A percentile compares a stretch with the other conserved stretches of the same genome.
Conservation (phyloP, 2,888 invertebrate genomes). For the Tinea trinotella region DNA sequence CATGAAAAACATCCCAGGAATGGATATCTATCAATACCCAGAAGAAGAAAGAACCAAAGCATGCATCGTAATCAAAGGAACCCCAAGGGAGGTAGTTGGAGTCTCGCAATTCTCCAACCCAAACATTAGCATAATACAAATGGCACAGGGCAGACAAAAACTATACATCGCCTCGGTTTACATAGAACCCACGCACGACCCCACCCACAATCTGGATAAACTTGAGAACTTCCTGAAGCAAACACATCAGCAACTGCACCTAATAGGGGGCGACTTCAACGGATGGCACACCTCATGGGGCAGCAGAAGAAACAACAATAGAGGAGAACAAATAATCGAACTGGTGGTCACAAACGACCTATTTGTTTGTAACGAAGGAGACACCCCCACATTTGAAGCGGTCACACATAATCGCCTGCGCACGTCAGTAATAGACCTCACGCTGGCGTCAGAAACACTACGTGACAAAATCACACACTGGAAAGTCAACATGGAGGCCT, state of each 20-base stretch:
- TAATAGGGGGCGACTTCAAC: slow-evolving; percentile 27
- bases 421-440: slow-evolving; percentile 22
- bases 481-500: slow-evolving; percentile 19
- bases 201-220: background rate
- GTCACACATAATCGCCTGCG: slow-evolving; percentile 17
- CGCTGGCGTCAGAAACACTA: background rate
- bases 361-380: slow-evolving; percentile 21
- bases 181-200: background rate
- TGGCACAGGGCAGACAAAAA: background rate
- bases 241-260: background rate
- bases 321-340: slow-evolving; percentile 18
- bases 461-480: slow-evolving; percentile 15
- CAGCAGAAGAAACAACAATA: slow-evolving; percentile 18
- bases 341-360: slow-evolving; percentile 20
- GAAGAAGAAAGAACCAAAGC: slow-evolving; percentile 16
- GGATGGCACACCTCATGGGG: slow-evolving; percentile 28
- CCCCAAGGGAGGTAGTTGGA: slow-evolving; percentile 9
- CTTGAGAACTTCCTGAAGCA: background rate
- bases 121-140: background rate
- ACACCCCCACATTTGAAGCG: slow-evolving; percentile 22
- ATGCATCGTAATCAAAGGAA: slow-evolving; percentile 12
- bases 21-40: slow-evolving; percentile 17
- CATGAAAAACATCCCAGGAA: slow-evolving; percentile 15
- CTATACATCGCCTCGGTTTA: background rate
- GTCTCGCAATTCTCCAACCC: slow-evolving; percentile 18